Evolutionary conservation across 2,797 vertebrate genomes (phyloP), one percentile per base, ranked within the genome.

Genomic region (Amazona finschi): DNA sequence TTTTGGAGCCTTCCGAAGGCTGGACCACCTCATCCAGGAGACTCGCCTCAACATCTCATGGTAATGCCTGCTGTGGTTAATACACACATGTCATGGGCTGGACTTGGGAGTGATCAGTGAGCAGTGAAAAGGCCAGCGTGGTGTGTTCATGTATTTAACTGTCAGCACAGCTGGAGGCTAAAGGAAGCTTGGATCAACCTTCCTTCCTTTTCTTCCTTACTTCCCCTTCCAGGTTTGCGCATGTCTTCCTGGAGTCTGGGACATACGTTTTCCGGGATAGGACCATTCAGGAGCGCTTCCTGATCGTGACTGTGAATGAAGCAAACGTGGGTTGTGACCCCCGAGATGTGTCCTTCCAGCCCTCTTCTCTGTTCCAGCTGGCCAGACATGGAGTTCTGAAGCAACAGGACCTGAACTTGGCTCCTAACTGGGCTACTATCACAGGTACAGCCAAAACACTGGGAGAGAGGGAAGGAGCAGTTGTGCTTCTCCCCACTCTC

Each of bases 221-320:
- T 83, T 47, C 5, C 47, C 12, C 28, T 22, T 89, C 25, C 87
- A 99, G 99, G 97, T 99, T 99, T 97, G 99, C 98, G 17, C 99
- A 99, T 38, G 98, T 98, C 94, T 99, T 99, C 95, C 97, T 98
- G 61, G 98, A 99, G 38, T 92, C 98, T 4, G 99, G 99, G 36
- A 99, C 98, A 1, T 99, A 99, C 0, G 98, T 99, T 55, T 99
- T 99, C 95, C 95, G 95, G 89, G 99, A 99, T 94, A 99, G 96
- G 2, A 97, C 96, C 1, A 33, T 98, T 25, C 96, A 98, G 8
- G 98, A 99, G 20, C 97, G 95, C 96, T 98, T 98, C 27, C 60
- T 98, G 11, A 98, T 99, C 15, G 98, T 99, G 90, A 98, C 98
- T 83, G 98, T 99, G 79, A 98, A 97, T 18, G 89, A 98, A 62